Base-by-base conservation (phyloP, 2,797 vertebrate genomes). In the Tadarida brasiliensis region DNA sequence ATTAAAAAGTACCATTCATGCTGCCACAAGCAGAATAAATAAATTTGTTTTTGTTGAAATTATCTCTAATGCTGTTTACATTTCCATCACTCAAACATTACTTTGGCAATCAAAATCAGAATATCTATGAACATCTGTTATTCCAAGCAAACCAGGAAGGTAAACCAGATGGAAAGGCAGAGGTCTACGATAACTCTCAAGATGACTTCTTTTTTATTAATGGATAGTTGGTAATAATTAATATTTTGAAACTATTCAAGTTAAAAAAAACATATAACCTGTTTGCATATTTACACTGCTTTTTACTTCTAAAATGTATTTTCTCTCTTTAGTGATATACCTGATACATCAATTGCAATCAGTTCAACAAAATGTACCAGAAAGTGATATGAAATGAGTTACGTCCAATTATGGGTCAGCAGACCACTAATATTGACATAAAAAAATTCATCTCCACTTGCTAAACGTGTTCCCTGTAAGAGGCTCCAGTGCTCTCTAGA, bases 61-160 rank as follows among this genome's bases (percentile, higher is more conserved):
- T 95, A 96, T 86, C 61, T 97, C 94, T 97, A 97, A 61, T 87
- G 81, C 89, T 94, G 17, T 77, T 24, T 85, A 87, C 67, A 8
- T 35, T 97, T 94, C 17, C 3, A 39, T 91, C 92, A 84, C 59
- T 73, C 65, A 59, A 81, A 87, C 28, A 63, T 94, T 97, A 84
- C 24, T 97, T 97, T 97, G 96, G 82, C 73, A 96, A 56, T 81
- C 57, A 93, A 94, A 94, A 90, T 87, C 68, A 80, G 56, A 94
- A 85, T 92, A 63, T 95, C 90, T 97, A 71, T 97, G 94, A 94
- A 93, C 94, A 97, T 82, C 71, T 97, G 92, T 95, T 97, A 80
- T 95, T 97, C 35, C 67, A 97, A 97, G 94, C 4, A 96, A 78
- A 82, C 35, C 56, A 74, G 73, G 63, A 94, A 74, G 24, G 44